Percentiles rank a stretch among this genome's conserved stretches.
Conservation (phyloP, 2,797 vertebrate species). For the Limosa lapponica region DNA sequence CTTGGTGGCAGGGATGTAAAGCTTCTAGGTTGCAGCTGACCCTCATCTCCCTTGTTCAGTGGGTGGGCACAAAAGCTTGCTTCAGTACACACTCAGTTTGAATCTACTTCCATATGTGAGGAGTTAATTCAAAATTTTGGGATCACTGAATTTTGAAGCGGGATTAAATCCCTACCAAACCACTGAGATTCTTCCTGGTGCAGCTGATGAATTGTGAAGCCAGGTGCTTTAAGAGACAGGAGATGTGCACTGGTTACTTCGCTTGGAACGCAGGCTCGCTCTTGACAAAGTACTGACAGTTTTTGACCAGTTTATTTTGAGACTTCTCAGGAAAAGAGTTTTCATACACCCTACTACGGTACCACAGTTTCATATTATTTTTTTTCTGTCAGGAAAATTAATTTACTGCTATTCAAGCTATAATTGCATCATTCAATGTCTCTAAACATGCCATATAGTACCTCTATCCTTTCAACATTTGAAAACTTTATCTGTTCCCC, state of each 20-base stretch:
- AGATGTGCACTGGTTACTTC: not conserved
- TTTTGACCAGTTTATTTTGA: not conserved
- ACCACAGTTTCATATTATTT: not conserved
- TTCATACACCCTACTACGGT: not conserved
- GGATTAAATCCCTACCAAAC: not conserved
- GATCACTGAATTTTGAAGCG: not conserved
- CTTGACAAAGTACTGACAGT: not conserved
- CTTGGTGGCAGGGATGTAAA: not conserved
- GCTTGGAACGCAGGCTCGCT: accelerated
- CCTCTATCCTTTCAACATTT: not conserved
- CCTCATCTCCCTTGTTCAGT: not conserved
- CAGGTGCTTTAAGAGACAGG: not conserved
- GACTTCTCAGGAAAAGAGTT: not conserved
- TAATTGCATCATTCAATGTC: not conserved
- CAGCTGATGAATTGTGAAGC: not conserved
- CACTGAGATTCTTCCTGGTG: not conserved
- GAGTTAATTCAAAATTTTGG: not conserved
- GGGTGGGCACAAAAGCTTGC: not conserved
- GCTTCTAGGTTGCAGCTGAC: not conserved
- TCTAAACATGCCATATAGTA: not conserved
- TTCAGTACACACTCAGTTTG: not conserved
- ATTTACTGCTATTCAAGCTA: not conserved
- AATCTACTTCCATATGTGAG: not conserved
- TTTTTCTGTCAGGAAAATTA: not conserved
- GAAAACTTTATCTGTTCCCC: not conserved